These are phyloP conservation scores for Myrmophylax atrothorax DNA, from an alignment of 2,113 vertebrate species.

Conservation along the genomic window DNA sequence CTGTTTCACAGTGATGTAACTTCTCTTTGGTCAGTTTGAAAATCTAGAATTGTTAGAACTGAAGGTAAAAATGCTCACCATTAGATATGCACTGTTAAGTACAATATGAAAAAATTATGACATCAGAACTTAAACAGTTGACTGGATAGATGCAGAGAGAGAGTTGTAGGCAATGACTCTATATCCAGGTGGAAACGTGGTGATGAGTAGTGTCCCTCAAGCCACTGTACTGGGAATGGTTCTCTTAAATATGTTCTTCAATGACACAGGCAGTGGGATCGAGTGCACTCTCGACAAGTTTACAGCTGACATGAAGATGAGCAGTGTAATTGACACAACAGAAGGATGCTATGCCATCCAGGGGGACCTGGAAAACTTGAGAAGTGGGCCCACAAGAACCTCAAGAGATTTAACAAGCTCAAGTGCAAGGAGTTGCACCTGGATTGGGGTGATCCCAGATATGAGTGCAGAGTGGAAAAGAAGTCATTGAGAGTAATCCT, in stretches of 20 bases:
- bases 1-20: neutral
- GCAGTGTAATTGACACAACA: neutral
- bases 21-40: neutral
- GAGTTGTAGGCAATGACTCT: neutral
- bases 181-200: neutral
- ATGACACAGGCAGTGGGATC: too few species aligned
- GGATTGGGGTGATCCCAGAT: neutral
- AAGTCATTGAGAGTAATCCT: neutral
- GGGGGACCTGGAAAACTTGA: neutral
- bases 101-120: neutral
- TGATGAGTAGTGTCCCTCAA: fast-evolving
- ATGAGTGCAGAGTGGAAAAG: neutral
- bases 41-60: neutral
- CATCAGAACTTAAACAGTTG: neutral
- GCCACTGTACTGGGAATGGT: neutral
- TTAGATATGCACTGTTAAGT: neutral
- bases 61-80: neutral
- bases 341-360: neutral
- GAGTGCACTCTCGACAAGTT: neutral
- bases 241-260: neutral
- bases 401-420: neutral
- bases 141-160: neutral
- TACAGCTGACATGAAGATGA: neutral
- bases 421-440: neutral
- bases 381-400: neutral